phyloP scores from a whole-genome alignment of 2,797 vertebrate species.

The Poeciliopsis paucimaculata region DNA sequence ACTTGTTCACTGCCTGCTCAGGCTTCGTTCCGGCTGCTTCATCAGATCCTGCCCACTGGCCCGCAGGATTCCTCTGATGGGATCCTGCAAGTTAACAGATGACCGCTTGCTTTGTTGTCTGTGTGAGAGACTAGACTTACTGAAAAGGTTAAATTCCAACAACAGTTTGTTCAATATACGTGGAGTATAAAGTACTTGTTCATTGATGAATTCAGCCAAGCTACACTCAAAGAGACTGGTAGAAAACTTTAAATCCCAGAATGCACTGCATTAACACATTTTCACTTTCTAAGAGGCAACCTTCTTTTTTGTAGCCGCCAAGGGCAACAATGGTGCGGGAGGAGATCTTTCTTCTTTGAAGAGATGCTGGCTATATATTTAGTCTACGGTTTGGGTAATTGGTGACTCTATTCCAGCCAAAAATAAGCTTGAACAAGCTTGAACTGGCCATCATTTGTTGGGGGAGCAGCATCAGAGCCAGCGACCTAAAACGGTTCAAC shows the following conservation, averaged over 20 bases:
- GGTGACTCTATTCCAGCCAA: not conserved
- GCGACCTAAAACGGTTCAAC: too few species aligned
- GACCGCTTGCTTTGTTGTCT: conserved; percentile 26
- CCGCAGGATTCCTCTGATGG: conserved; percentile 53
- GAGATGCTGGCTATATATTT: not conserved
- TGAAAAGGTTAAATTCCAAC: not conserved
- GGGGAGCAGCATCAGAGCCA: not conserved
- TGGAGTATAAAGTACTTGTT: not conserved
- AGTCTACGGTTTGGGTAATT: not conserved
- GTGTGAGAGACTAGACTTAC: conserved; percentile 11
- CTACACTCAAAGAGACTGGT: not conserved
- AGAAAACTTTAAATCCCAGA: not conserved
- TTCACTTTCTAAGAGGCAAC: not conserved
- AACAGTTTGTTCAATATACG: not conserved
- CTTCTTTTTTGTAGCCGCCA: not conserved
- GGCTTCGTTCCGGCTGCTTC: conserved; percentile 44
- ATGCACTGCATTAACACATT: not conserved
- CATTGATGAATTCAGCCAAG: not conserved
- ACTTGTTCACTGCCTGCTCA: conserved; percentile 48
- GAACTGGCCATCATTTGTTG: not conserved
- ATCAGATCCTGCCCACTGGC: conserved; percentile 49
- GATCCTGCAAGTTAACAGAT: conserved; percentile 50
- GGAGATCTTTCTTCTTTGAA: not conserved
- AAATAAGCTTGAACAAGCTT: not conserved
- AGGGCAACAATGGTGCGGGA: not conserved